Evolutionary conservation across 2,888 invertebrate species (phyloP), one percentile per base, ranked within the genome.

Genomic region (Plemyria rubiginata): DNA sequence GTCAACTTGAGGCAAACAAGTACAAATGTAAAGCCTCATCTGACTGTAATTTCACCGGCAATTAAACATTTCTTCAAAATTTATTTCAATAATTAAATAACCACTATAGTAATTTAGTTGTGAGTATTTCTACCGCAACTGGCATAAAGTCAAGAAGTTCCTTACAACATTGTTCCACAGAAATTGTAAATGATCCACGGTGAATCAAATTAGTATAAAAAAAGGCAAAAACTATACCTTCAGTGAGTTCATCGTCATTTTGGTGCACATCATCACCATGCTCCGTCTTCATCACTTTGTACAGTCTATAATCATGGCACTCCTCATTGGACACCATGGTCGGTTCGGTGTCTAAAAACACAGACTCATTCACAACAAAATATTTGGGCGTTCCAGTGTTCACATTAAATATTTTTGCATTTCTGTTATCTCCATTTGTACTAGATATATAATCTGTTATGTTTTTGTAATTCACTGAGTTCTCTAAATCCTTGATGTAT

Each of bases 151-250:
- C 22, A 22, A 2, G 22, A 22, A 22, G 22, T 22, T 22, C 3
- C 22, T 22, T 3, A 22, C 22, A 2, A 22, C 22, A 2, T 22
- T 22, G 22, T 2, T 22, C 22, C 22, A 1, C 22, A 22, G 22
- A 22, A 22, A 22, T 22, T 22, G 22, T 22, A n/a, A 40, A n/a
- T n/a, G n/a, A n/a, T n/a, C n/a, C n/a, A n/a, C n/a, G n/a, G n/a
- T n/a, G n/a, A n/a, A n/a, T n/a, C n/a, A n/a, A n/a, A n/a, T n/a
- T n/a, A n/a, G n/a, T n/a, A n/a, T n/a, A n/a, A n/a, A n/a, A n/a
- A n/a, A n/a, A n/a, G n/a, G n/a, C 4, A 45, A 52, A 43, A 51
- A 43, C 62, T 63, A 28, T 60, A 65, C 65, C 53, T 9, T 60
- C 43, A 16, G 22, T 64, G 1, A 60, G 29, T 4, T 56, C 60